A percentile compares a stretch with the other conserved stretches of the same genome.
phyloP scores from a whole-genome alignment of 2,113 vertebrate species.

The Pleuronectes platessa region DNA sequence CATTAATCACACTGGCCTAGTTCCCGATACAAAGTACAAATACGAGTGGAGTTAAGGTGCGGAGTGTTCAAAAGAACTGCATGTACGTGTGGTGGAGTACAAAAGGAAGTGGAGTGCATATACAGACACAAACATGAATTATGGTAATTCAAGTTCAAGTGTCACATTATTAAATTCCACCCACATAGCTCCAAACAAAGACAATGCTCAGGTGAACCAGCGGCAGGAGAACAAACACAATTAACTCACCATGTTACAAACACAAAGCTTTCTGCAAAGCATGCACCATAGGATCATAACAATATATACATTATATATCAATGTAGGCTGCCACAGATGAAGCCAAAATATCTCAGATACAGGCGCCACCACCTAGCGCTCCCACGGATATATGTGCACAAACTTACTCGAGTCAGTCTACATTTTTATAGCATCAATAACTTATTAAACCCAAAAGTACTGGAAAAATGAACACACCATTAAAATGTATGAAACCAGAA shows the following conservation, averaged over 20 bases:
- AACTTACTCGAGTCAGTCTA: too few species aligned
- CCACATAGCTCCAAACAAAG: slow-evolving; percentile 15
- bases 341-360: too few species aligned
- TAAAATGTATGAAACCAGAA: too few species aligned
- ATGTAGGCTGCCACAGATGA: too few species aligned
- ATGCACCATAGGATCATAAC: too few species aligned
- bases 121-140: not conserved
- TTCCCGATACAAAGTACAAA: slow-evolving; percentile 50
- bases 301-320: too few species aligned
- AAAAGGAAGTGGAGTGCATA: not conserved
- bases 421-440: too few species aligned
- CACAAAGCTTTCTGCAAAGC: too few species aligned
- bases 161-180: not conserved
- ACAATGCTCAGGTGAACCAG: not conserved
- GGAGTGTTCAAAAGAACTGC: slow-evolving; percentile 3
- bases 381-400: too few species aligned
- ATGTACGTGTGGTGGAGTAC: slow-evolving; percentile 3
- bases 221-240: not conserved
- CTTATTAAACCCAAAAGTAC: too few species aligned
- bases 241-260: not conserved
- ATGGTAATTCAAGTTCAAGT: slow-evolving; percentile 6
- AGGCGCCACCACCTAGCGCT: too few species aligned
- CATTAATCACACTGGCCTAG: slow-evolving; percentile 78
- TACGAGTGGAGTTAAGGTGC: slow-evolving; percentile 19
- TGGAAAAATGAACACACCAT: too few species aligned